phyloP scores from a whole-genome alignment of 2,797 vertebrate genomes.

The Notoglanidium macrostoma region DNA sequence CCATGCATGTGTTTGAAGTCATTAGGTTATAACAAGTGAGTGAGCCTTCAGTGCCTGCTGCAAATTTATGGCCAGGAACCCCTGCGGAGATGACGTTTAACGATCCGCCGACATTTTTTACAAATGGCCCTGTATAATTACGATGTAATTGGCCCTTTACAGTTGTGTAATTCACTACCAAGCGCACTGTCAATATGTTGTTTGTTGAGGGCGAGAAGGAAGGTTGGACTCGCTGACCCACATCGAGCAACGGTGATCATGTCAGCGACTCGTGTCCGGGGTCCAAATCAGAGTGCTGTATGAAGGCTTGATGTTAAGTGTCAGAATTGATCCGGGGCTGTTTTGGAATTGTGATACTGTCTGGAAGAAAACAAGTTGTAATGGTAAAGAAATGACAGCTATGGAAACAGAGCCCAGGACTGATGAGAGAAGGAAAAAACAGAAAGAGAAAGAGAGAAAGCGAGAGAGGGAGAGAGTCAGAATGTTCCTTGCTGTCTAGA shows the following conservation, averaged over 20 bases:
- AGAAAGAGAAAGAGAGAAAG: conserved; percentile 41
- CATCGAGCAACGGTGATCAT: conserved; percentile 64
- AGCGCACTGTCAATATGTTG: conserved; percentile 77
- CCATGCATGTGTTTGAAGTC: conserved; percentile 41
- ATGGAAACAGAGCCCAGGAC: conserved; percentile 24
- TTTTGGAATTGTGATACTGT: conserved; percentile 7
- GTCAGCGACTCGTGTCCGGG: conserved; percentile 12
- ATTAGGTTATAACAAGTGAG: conserved; percentile 49
- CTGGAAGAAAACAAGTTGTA: conserved; percentile 11
- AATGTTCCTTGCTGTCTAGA: conserved; percentile 64
- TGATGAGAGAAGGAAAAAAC: conserved; percentile 28
- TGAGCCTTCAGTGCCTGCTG: conserved; percentile 46
- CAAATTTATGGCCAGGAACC: conserved; percentile 69
- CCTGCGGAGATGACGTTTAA: conserved; percentile 63
- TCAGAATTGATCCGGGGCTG: background rate
- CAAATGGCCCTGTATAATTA: conserved; percentile 74
- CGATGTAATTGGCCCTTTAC: conserved; percentile 78
- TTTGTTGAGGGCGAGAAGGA: conserved; percentile 75
- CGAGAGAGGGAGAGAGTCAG: conserved; percentile 27
- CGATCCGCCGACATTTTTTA: conserved; percentile 72
- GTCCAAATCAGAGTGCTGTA: conserved; percentile 1
- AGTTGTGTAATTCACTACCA: conserved; percentile 77
- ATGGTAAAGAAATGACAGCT: conserved; percentile 20
- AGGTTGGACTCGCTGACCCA: conserved; percentile 74
- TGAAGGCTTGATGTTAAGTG: background rate